Base-by-base conservation (phyloP, 1,140 invertebrate genomes). In the Panagrolaimus sp. region DNA sequence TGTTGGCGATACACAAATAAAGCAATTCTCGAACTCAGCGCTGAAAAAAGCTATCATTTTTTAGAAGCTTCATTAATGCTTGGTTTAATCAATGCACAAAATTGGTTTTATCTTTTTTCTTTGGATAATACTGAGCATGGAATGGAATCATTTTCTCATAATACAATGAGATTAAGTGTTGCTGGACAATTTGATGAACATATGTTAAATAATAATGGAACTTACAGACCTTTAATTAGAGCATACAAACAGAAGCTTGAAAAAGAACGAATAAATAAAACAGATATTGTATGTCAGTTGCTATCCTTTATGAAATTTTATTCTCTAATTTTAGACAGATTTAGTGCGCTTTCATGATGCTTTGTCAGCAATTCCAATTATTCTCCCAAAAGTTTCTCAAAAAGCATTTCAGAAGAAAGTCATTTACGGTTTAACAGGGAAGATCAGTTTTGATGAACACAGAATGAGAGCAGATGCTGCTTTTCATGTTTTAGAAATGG, bases 71-170 rank as follows among this genome's bases (percentile, higher is more conserved):
- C 74, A n/a, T 43, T 76, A 38, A 72, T 69, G 57, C 48, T 76
- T 2, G 74, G 74, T 44, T 75, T 76, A 73, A 76, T 76, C 25
- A 74, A 69, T 63, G 45, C 64, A 0, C 63, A 69, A 20, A 74
- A 76, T 67, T 76, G 74, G 74, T 74, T 74, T 47, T 66, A 42
- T 14, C 11, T 68, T 43, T 4, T 73, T 16, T 11, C 42, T 7
- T 25, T 23, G 48, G 74, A 76, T 46, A 64, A 72, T 61, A 31
- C 69, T 8, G 66, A 66, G 1, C 42, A 66, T 25, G 53, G 68
- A 23, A 67, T 72, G 3, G 74, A 69, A 13, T 70, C 73, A 14
- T 76, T 70, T 20, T 65, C 67, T n/a, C 74, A 76, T 47, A 76
- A 76, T 31, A 63, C 51, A 42, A 66, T 76, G 57, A 38, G 74